Evolutionary conservation across 1,140 invertebrate genomes (phyloP).

Genomic region (Parapsyche elsis): DNA sequence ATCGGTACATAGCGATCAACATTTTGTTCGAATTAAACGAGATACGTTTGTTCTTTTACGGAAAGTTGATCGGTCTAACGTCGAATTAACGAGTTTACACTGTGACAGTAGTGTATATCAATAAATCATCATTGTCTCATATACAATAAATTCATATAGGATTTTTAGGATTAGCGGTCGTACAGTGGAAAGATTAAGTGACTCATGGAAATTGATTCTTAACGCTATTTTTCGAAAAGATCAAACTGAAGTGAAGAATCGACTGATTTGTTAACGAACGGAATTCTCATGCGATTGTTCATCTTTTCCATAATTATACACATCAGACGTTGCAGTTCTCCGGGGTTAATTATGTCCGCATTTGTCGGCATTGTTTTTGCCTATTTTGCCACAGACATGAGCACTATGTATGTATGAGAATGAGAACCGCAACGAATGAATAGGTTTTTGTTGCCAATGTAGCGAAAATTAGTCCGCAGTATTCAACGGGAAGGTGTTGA

Average conservation of each 20-base stretch:
- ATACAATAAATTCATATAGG: too few relatives aligned
- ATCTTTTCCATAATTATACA: conserved; percentile 13
- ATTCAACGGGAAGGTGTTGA: too few relatives aligned
- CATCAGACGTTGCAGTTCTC: conserved; percentile 7
- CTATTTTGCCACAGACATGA: not conserved
- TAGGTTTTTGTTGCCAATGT: not conserved
- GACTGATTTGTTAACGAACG: conserved; percentile 13
- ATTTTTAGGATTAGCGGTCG: too few relatives aligned
- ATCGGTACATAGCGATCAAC: not conserved
- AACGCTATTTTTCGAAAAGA: too few relatives aligned
- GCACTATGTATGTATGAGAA: not conserved
- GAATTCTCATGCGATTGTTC: conserved; percentile 16
- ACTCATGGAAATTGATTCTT: too few relatives aligned
- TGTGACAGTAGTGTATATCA: not conserved
- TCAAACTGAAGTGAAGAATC: not conserved
- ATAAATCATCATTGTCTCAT: not conserved
- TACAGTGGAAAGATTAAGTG: too few relatives aligned
- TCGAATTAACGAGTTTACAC: conserved; percentile 1
- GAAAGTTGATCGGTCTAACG: not conserved
- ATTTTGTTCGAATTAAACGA: not conserved
- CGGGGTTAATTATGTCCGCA: conserved; percentile 21
- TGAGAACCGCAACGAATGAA: conserved; percentile 1
- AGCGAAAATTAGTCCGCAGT: not conserved
- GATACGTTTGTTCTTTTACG: not conserved
- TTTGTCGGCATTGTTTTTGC: conserved; percentile 1